A percentile compares a stretch with the other conserved stretches of the same genome.
phyloP scores from a whole-genome alignment of 2,888 invertebrate species.

The Odontothrips loti region DNA sequence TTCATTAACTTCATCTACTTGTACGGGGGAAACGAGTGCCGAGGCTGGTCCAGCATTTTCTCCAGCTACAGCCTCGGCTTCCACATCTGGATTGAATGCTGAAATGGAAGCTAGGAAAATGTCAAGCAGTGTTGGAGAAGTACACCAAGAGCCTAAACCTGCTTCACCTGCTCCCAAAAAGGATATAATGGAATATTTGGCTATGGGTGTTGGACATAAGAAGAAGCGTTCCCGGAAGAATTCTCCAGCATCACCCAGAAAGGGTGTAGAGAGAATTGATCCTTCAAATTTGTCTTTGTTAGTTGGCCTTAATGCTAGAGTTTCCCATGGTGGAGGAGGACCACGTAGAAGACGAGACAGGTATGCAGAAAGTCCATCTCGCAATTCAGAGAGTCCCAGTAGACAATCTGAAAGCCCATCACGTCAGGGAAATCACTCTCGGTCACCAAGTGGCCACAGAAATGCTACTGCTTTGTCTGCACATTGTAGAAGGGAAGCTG shows the following conservation, averaged over 20 bases:
- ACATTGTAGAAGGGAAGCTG: neutral
- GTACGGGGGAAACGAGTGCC: slow-evolving; percentile 17
- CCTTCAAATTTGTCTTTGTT: neutral
- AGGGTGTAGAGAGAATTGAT: slow-evolving; percentile 18
- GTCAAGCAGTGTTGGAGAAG: slow-evolving; percentile 16
- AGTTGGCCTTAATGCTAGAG: neutral
- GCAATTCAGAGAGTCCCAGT: slow-evolving; percentile 24
- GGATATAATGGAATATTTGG: slow-evolving; percentile 70
- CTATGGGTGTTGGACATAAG: slow-evolving; percentile 63
- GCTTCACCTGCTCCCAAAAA: slow-evolving; percentile 51
- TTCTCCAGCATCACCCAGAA: slow-evolving; percentile 27
- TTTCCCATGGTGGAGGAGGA: neutral
- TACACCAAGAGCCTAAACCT: slow-evolving; percentile 38
- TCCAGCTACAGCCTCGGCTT: slow-evolving; percentile 25
- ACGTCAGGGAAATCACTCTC: neutral
- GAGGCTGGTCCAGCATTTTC: slow-evolving; percentile 22
- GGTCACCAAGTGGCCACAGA: slow-evolving; percentile 1
- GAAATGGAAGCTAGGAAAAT: neutral
- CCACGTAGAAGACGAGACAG: slow-evolving; percentile 23
- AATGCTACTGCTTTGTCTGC: neutral
- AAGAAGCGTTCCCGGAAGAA: slow-evolving; percentile 34
- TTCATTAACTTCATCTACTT: neutral
- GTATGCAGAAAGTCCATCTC: slow-evolving; percentile 30
- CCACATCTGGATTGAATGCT: slow-evolving; percentile 18
- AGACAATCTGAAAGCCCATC: neutral